Conservation (phyloP, 2,888 invertebrate species). For the Drosophila antonietae region DNA sequence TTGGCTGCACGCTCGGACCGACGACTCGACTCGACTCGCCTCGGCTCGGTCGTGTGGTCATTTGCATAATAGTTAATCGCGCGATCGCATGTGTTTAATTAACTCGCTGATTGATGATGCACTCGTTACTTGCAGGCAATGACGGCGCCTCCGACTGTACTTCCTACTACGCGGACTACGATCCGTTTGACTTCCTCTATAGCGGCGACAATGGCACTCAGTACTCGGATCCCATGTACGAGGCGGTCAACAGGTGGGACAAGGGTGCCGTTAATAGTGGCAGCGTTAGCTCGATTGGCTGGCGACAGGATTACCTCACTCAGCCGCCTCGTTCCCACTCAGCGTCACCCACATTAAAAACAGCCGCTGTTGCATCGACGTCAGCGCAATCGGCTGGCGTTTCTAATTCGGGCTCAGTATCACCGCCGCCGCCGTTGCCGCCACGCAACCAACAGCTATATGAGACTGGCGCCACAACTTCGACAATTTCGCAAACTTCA, state of each 20-base stretch:
- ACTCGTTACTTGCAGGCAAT: constrained; percentile 85
- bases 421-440: constrained; percentile 87
- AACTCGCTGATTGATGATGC: constrained; percentile 63
- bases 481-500: constrained; percentile 12
- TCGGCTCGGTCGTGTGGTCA: constrained; percentile 17
- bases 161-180: constrained; percentile 90
- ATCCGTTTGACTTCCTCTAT: constrained; percentile 92
- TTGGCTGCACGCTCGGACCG: constrained; percentile 44
- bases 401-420: constrained; percentile 33
- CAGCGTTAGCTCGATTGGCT: constrained; percentile 81
- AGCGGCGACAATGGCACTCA: constrained; percentile 87
- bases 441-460: constrained; percentile 85
- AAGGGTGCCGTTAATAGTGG: constrained; percentile 79
- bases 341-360: constrained; percentile 19
- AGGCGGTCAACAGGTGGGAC: constrained; percentile 88
- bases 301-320: constrained; percentile 78
- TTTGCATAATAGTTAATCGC: constrained; percentile 58
- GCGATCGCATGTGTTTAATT: constrained; percentile 35
- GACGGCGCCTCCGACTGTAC: constrained; percentile 87
- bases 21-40: constrained; percentile 20
- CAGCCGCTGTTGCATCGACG: constrained; percentile 15
- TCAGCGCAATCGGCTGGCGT: constrained; percentile 21
- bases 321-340: constrained; percentile 32
- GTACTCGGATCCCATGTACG: constrained; percentile 90
- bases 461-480: constrained; percentile 30